Evolutionary conservation across 2,797 vertebrate genomes (phyloP), one percentile per base, ranked within the genome.

Genomic region (Platyrinchus mystaceus): DNA sequence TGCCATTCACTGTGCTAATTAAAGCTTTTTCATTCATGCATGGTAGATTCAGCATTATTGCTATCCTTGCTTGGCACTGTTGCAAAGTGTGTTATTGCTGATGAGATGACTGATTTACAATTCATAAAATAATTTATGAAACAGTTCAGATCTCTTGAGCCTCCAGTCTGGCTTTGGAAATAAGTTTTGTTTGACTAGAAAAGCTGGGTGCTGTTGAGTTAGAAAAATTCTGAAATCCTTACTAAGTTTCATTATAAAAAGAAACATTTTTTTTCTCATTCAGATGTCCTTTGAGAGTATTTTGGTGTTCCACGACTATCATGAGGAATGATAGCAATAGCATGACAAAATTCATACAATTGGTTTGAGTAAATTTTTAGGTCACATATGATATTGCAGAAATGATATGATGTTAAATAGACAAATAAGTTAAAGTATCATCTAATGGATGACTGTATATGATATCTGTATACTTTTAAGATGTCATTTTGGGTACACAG

Each of bases 21-120:
- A 94, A 77, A 87, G n/a, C 41, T 78, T 90, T 93, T 88, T 62
- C 66, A 71, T 81, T 95, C 47, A 34, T 80, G 87, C 60, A 62
- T 76, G 78, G 36, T 75, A 89, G 66, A 76, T 79, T 69, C 81
- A 82, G 30, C 67, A 68, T 81, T 87, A 84, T 73, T 90, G 63
- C 56, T 74, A 34, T 41, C 60, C 34, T 95, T 90, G 71, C 78
- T 43, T 89, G 71, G 75, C 81, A 74, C 52, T 63, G 56, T n/a
- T 87, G 46, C 20, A 71, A 87, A 90, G n/a, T 21, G 34, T 62
- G 46, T 87, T 87, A 77, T 55, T 76, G 64, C 89, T 4, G 20
- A 92, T 93, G 63, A 89, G 67, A 87, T 62, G 80, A 77, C 84
- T 84, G 84, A 66, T 87, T 94, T 88, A 82, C 70, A 90, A 22